Base-by-base conservation (phyloP, 1,140 invertebrate species). In the Drosophila lacteicornis region DNA sequence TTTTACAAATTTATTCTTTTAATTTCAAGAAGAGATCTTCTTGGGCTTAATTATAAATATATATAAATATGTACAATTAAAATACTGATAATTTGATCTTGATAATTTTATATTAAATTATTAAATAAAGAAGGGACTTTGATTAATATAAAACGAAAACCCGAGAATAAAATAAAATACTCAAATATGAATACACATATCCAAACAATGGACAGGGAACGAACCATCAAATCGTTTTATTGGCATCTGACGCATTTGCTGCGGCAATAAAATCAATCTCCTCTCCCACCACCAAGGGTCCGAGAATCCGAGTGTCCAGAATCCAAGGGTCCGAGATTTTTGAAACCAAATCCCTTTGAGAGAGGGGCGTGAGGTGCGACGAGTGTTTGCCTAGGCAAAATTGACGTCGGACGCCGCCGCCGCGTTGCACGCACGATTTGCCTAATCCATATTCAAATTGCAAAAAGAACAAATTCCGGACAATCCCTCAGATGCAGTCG, bases 371-470 rank as follows among this genome's bases (percentile, higher is more conserved):
- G 82, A 81, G 82, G 82, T 46, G 22, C 19, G 38, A 46, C 19
- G 38, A 46, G 43, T 30, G 27, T 30, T 30, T 30, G 27, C 33
- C 33, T 11, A 36, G 11, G 33, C 33, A 36, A 9, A 11, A 36
- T 11, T 36, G 33, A 36, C 33, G 30, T 30, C 27, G 27, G 27
- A 30, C 27, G 27, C 27, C 27, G 27, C 27, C 27, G 27, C 27
- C 43, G 58, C 38, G 65, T 40, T 65, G 70, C 79, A 88, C 81
- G 85, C 84, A 78, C 84, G 75, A 90, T 90, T 90, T 84, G 65
- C 71, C 78, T 88, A 90, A 88, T 90, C 84, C 84, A 90, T 88
- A 90, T 88, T 88, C 84, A 84, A 88, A 90, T 88, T 84, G 74
- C 40, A 50, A 76, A 79, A 79, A 56, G 53, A 56, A 56, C 53